Conservation (phyloP, 2,888 invertebrate genomes). For the Lasioglossum lativentre region DNA sequence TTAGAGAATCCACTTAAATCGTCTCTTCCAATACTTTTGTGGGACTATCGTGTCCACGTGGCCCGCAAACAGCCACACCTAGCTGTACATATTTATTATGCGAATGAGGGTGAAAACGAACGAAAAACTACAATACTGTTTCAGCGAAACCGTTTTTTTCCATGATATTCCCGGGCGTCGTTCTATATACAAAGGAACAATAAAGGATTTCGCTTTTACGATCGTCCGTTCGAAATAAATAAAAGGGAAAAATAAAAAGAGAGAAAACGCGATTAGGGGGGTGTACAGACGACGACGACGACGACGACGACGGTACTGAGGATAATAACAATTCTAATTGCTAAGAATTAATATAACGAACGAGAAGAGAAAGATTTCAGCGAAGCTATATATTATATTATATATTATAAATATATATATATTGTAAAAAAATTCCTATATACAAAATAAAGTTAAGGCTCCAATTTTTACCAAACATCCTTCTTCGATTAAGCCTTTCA, state of each 20-base stretch:
- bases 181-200: conserved; percentile 66
- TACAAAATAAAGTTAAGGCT: conserved; percentile 83
- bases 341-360: conserved; percentile 72
- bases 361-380: conserved; percentile 74
- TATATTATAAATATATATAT: conserved; percentile 56
- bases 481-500: conserved; percentile 56
- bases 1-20: conserved; percentile 73
- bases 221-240: conserved; percentile 68
- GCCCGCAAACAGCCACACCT: conserved; percentile 44
- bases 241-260: conserved; percentile 32
- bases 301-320: conserved; percentile 64
- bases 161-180: conserved; percentile 33
- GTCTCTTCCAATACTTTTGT: conserved; percentile 78
- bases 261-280: conserved; percentile 37
- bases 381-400: conserved; percentile 76
- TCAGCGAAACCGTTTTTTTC: conserved; percentile 45
- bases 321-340: conserved; percentile 75
- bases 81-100: conserved; percentile 73
- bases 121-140: conserved; percentile 45
- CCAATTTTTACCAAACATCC: conserved; percentile 80
- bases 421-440: conserved; percentile 82
- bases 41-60: conserved; percentile 62
- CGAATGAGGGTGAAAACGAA: conserved; percentile 13
- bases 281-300: conserved; percentile 28
- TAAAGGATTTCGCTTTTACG: conserved; percentile 51